Evolutionary conservation across 2,888 invertebrate species (phyloP), one percentile per base, ranked within the genome.

Genomic region (Pterostichus niger): DNA sequence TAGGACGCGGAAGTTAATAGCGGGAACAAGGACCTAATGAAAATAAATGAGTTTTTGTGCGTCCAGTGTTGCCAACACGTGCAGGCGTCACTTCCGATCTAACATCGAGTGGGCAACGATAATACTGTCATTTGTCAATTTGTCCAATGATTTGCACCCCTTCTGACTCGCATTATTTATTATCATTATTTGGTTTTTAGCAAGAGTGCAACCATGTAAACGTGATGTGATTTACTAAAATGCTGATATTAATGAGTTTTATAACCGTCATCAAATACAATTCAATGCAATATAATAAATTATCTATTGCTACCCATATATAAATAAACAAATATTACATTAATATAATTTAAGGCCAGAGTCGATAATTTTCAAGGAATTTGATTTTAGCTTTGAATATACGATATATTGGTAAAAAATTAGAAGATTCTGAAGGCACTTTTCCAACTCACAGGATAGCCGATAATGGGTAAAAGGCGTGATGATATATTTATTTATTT

Each of bases 171-270:
- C 52, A 33, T 75, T 40, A 77, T 77, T 77, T 77, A 77, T 77
- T 77, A 56, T 56, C 77, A 77, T 56, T 77, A 77, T 77, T 77
- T 35, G 56, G 77, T 75, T 71, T 71, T 71, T 71, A 71, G 68
- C 40, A 71, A 71, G 56, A 56, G 17, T 71, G 68, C 68, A 71
- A 5, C 40, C 13, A 35, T n/a, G 7, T 1, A 11, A 11, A 64
- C 64, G 64, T 64, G 64, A 64, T 40, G 44, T 71, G 68, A 40
- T 44, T 71, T 71, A 71, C 40, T 71, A 71, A 71, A 71, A 71
- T 40, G 68, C 17, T 40, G 44, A 71, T 17, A 71, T 71, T 71
- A 71, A 71, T 71, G 15, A 71, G 68, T 71, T 71, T 71, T 71
- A 71, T 71, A 17, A 17, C 68, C 31, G 40, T 44, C 68, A 71